phyloP scores from a whole-genome alignment of 2,113 vertebrate genomes.

The Tachysurus fulvidraco region DNA sequence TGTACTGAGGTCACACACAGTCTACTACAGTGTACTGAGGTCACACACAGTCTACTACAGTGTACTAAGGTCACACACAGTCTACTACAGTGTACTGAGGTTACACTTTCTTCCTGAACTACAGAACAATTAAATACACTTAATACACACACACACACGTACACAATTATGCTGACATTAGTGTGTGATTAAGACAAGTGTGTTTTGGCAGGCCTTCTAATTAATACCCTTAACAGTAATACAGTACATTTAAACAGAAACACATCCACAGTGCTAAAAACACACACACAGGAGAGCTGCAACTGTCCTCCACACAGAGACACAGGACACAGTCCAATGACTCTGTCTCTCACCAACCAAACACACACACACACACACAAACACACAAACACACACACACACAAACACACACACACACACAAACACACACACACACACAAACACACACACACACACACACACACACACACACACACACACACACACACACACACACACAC shows the following conservation, averaged over 20 bases:
- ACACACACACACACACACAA: background rate
- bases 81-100: background rate
- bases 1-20: background rate
- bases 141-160: background rate
- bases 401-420: background rate
- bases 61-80: background rate
- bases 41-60: background rate
- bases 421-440: background rate
- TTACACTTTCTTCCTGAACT: background rate
- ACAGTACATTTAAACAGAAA: background rate
- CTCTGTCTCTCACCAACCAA: background rate
- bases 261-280: background rate
- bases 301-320: background rate
- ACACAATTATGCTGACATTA: background rate
- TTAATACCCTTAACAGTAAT: slow-evolving; percentile 8
- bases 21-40: background rate
- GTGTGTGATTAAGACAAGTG: background rate
- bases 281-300: background rate
- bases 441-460: background rate
- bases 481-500: background rate
- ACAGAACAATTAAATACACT: background rate
- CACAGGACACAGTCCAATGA: background rate
- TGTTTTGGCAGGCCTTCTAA: background rate
- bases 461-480: background rate
- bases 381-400: background rate